A percentile compares a stretch with the other conserved stretches of the same genome.
These are phyloP conservation scores for Macrophya annulata DNA, from an alignment of 2,888 invertebrate species.

Conservation along the genomic window DNA sequence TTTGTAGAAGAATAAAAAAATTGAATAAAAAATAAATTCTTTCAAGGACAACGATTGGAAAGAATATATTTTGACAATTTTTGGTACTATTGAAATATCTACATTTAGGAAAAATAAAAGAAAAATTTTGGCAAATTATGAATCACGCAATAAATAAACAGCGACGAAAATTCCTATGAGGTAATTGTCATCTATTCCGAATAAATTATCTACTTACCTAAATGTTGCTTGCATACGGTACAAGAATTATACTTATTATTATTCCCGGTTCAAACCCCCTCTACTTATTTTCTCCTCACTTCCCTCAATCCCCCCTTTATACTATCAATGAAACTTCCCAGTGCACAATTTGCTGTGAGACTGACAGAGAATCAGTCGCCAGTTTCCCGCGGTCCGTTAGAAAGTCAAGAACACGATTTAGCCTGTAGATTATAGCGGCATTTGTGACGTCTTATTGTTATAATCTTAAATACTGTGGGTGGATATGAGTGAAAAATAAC, in stretches of 20 bases:
- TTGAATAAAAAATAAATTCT: background rate
- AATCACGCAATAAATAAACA: background rate
- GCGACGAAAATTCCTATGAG: background rate
- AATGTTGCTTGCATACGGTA: background rate
- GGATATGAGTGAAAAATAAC: background rate
- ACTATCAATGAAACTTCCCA: slow-evolving; percentile 30
- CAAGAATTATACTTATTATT: slow-evolving; percentile 23
- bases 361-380: slow-evolving; percentile 5
- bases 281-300: background rate
- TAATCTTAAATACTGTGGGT: background rate
- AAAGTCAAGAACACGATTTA: slow-evolving; percentile 4
- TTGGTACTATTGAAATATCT: background rate
- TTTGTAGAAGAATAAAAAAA: background rate
- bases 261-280: background rate
- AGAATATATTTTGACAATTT: background rate
- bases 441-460: background rate
- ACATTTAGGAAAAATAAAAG: background rate
- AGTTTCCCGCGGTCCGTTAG: slow-evolving; percentile 30
- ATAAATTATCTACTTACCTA: background rate
- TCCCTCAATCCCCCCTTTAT: background rate
- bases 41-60: background rate
- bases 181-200: background rate
- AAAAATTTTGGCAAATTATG: background rate
- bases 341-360: background rate
- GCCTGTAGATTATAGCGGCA: background rate